phyloP scores from a whole-genome alignment of 1,140 invertebrate species.

The Brevipalpus yothersi region DNA sequence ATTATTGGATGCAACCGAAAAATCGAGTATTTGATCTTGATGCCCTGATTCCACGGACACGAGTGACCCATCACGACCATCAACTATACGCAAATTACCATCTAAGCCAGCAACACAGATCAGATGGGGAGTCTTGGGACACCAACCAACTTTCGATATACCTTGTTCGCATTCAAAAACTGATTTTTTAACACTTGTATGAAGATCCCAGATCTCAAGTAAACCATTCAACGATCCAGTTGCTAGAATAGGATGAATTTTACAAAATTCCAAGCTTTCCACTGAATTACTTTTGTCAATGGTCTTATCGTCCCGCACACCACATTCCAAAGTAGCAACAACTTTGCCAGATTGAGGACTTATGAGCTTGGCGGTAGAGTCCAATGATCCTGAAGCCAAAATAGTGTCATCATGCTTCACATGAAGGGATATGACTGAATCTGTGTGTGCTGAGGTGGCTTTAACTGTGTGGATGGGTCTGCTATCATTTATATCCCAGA shows the following conservation, averaged over 20 bases:
- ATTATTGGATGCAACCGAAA: slow-evolving; percentile 3
- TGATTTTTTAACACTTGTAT: slow-evolving; percentile 34
- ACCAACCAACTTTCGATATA: slow-evolving; percentile 30
- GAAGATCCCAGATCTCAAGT: slow-evolving; percentile 53
- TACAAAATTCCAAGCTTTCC: slow-evolving; percentile 37
- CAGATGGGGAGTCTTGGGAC: slow-evolving; percentile 17
- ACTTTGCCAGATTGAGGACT: neutral
- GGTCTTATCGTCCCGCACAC: slow-evolving; percentile 11
- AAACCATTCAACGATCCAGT: slow-evolving; percentile 41
- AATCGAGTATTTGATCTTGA: slow-evolving; percentile 38
- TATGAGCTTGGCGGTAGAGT: neutral
- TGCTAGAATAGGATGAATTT: slow-evolving; percentile 26
- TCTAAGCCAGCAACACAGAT: slow-evolving; percentile 29
- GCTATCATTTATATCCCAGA: slow-evolving; percentile 6
- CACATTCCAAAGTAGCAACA: neutral
- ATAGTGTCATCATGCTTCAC: neutral
- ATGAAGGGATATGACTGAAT: neutral
- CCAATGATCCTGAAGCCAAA: neutral
- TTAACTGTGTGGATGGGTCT: neutral
- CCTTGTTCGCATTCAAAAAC: slow-evolving; percentile 24
- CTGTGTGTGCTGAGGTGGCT: neutral
- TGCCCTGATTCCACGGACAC: slow-evolving; percentile 38
- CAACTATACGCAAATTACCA: slow-evolving; percentile 26
- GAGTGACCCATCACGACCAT: slow-evolving; percentile 29
- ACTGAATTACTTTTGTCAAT: slow-evolving; percentile 20